These are phyloP conservation scores for Onychomys torridus DNA, from an alignment of 2,797 vertebrate genomes.

Conservation along the genomic window DNA sequence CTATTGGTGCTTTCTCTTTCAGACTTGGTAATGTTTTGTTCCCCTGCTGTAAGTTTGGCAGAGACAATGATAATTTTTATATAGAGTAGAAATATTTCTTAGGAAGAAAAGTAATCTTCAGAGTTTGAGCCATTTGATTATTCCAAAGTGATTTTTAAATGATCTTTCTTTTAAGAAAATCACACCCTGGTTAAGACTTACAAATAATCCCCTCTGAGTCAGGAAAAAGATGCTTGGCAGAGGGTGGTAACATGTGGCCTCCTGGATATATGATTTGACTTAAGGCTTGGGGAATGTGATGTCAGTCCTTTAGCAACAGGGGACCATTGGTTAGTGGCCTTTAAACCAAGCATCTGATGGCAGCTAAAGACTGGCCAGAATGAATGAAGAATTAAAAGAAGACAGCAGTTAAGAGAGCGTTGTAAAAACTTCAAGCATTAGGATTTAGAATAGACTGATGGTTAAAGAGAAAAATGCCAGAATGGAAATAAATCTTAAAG, in stretches of 20 bases:
- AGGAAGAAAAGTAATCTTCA: not conserved
- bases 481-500: not conserved
- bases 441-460: not conserved
- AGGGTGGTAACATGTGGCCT: not conserved
- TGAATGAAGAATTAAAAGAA: not conserved
- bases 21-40: not conserved
- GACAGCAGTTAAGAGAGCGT: not conserved
- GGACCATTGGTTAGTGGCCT: not conserved
- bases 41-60: not conserved
- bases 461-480: not conserved
- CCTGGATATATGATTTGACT: not conserved
- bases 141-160: conserved; percentile 23
- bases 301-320: not conserved
- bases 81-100: not conserved
- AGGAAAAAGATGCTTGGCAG: not conserved
- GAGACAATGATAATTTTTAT: not conserved
- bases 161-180: not conserved
- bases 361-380: not conserved
- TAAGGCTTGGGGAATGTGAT: not conserved
- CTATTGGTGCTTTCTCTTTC: no score
- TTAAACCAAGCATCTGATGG: not conserved
- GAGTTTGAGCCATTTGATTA: not conserved
- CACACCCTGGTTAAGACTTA: not conserved
- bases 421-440: not conserved
- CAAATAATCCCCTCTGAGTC: not conserved